A percentile compares a stretch with the other conserved stretches of the same genome.
Evolutionary conservation across 2,888 invertebrate genomes (phyloP).

Genomic region (Brenthis hecate): DNA sequence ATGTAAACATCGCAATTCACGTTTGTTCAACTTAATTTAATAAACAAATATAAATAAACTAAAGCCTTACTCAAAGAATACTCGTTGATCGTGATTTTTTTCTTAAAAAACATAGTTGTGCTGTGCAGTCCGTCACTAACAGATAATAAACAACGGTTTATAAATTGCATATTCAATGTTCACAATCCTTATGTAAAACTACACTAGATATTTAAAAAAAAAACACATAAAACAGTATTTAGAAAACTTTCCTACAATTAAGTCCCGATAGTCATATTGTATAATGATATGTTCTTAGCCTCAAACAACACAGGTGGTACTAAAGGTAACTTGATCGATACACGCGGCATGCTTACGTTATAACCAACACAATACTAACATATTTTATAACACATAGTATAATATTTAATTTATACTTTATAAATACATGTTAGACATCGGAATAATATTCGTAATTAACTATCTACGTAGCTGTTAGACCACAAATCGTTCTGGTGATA

Average conservation of each 20-base stretch:
- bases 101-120: constrained; percentile 45
- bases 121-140: constrained; percentile 42
- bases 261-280: background rate
- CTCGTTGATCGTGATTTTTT: constrained; percentile 39
- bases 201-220: background rate
- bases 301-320: constrained; percentile 31
- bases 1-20: no score
- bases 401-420: constrained; percentile 41
- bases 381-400: constrained; percentile 9
- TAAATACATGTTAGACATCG: constrained; percentile 48
- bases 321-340: constrained; percentile 35
- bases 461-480: constrained; percentile 10
- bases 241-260: background rate
- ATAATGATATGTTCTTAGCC: background rate
- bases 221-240: background rate
- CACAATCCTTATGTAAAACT: constrained; percentile 15
- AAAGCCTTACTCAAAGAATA: constrained; percentile 56
- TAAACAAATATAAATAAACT: constrained; percentile 13
- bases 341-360: constrained; percentile 59
- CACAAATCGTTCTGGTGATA: constrained; percentile 18
- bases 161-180: constrained; percentile 46
- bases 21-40: background rate
- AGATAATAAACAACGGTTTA: constrained; percentile 43
- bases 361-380: constrained; percentile 54
- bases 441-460: constrained; percentile 47